Percentiles rank a stretch among this genome's conserved stretches.
Conservation (phyloP, 92 coral and sea anemone genomes). For the Micromussa lordhowensis region DNA sequence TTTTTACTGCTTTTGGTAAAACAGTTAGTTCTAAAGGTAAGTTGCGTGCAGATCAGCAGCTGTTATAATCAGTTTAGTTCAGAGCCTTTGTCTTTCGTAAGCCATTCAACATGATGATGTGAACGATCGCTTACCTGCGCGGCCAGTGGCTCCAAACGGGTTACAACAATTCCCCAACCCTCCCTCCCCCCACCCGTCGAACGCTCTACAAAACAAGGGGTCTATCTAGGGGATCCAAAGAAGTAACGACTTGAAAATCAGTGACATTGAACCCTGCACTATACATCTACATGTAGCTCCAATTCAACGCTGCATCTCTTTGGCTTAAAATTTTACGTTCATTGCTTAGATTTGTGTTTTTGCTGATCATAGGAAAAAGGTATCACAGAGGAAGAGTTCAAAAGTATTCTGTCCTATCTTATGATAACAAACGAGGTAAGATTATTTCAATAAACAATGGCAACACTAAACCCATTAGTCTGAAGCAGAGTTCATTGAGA, state of each 20-base stretch:
- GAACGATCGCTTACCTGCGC: too few species aligned
- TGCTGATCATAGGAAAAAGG: conserved; percentile 80
- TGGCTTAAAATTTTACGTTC: neutral
- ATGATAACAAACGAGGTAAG: conserved; percentile 89
- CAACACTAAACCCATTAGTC: neutral
- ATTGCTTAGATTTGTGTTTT: neutral
- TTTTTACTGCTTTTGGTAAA: conserved; percentile 90
- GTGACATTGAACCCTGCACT: neutral
- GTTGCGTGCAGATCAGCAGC: neutral
- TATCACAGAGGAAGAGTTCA: conserved; percentile 92
- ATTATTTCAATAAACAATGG: neutral
- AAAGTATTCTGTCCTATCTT: conserved; percentile 88
- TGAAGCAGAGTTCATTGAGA: neutral
- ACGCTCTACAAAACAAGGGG: neutral
- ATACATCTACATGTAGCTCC: too few species aligned
- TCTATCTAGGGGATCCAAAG: neutral
- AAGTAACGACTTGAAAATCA: too few species aligned
- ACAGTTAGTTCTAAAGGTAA: conserved; percentile 93
- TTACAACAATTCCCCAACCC: too few species aligned
- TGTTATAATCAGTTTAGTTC: neutral
- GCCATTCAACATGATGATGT: neutral
- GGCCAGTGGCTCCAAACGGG: too few species aligned
- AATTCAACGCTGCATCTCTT: neutral
- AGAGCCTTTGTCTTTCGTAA: neutral
- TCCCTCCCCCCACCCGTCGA: too few species aligned